A percentile compares a stretch with the other conserved stretches of the same genome.
phyloP scores from a whole-genome alignment of 1,140 invertebrate genomes.

The Temnothorax longispinosus region DNA sequence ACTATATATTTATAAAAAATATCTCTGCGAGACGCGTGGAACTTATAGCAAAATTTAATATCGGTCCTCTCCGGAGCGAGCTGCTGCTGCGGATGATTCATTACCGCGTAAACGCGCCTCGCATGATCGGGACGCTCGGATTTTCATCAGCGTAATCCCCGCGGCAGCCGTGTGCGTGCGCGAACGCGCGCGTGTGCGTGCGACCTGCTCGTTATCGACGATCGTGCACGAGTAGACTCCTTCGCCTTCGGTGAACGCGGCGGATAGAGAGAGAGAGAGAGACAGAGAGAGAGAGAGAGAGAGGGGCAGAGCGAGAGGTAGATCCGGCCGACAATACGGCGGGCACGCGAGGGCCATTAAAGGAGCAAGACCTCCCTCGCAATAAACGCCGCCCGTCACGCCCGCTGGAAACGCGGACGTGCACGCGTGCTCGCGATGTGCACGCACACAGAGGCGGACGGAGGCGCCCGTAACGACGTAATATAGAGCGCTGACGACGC shows the following conservation, averaged over 20 bases:
- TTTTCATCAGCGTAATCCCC: conserved; percentile 44
- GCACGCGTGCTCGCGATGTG: conserved; percentile 29
- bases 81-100: conserved; percentile 22
- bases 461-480: conserved; percentile 57
- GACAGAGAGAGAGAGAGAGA: neutral
- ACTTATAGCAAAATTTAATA: neutral
- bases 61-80: neutral
- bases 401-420: conserved; percentile 43
- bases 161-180: conserved; percentile 9
- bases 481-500: conserved; percentile 60
- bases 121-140: conserved; percentile 35
- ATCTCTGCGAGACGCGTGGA: neutral
- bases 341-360: conserved; percentile 66
- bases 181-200: conserved; percentile 24
- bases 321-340: conserved; percentile 52
- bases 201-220: conserved; percentile 61
- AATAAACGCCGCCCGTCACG: conserved; percentile 64
- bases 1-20: neutral
- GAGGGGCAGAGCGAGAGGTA: conserved; percentile 5
- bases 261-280: neutral
- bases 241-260: conserved; percentile 25
- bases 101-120: conserved; percentile 45
- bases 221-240: conserved; percentile 48
- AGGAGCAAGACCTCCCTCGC: conserved; percentile 69
- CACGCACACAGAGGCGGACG: neutral